These are phyloP conservation scores for Sarcophaga rosellei DNA, from an alignment of 2,888 invertebrate species.

Conservation along the genomic window DNA sequence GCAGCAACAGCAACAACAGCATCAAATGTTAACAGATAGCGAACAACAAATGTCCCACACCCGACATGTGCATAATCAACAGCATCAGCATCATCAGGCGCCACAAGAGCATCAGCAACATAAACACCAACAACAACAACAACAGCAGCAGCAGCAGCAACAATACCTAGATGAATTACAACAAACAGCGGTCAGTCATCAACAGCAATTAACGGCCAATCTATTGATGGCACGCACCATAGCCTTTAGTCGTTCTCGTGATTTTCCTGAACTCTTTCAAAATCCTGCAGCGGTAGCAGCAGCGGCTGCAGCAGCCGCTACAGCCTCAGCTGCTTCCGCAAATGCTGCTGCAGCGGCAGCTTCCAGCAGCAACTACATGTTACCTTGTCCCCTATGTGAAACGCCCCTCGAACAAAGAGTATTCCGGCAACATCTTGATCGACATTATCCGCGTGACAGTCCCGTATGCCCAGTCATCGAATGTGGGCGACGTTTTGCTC, in stretches of 20 bases:
- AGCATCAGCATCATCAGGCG: slow-evolving; percentile 70
- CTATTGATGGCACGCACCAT: slow-evolving; percentile 81
- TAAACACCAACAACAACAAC: slow-evolving; percentile 76
- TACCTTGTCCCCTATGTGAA: slow-evolving; percentile 89
- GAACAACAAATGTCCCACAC: slow-evolving; percentile 69
- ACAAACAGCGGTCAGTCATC: slow-evolving; percentile 79
- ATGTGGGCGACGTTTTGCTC: slow-evolving; percentile 89
- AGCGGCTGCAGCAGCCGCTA: slow-evolving; percentile 78
- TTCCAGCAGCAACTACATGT: slow-evolving; percentile 78
- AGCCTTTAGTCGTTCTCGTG: slow-evolving; percentile 78
- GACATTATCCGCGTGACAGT: slow-evolving; percentile 92
- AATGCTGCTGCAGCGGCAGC: slow-evolving; percentile 68
- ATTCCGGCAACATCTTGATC: slow-evolving; percentile 89
- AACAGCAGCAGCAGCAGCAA: slow-evolving; percentile 76
- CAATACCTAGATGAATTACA: slow-evolving; percentile 79
- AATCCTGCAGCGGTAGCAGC: slow-evolving; percentile 80
- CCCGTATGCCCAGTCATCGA: slow-evolving; percentile 89
- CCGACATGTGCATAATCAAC: slow-evolving; percentile 70
- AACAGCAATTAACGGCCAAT: slow-evolving; percentile 80
- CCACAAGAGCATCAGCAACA: slow-evolving; percentile 72
- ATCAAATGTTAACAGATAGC: slow-evolving; percentile 70
- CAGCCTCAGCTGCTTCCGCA: slow-evolving; percentile 72
- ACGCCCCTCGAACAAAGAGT: slow-evolving; percentile 85
- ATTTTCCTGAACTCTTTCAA: slow-evolving; percentile 79
- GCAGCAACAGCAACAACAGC: slow-evolving; percentile 65